phyloP scores from a whole-genome alignment of 1,140 invertebrate genomes.

The Lethocerus indicus region DNA sequence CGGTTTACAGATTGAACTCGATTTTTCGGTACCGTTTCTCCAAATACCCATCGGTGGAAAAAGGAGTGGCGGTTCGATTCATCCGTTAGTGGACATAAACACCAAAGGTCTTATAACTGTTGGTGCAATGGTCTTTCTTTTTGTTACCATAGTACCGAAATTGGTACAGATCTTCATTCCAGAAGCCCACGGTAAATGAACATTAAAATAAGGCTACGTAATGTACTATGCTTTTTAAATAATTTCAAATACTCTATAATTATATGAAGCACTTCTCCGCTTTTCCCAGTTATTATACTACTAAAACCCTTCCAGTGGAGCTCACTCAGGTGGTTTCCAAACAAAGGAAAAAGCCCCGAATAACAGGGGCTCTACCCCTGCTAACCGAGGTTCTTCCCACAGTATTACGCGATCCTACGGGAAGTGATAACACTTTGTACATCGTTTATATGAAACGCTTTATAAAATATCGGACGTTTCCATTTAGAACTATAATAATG shows the following conservation, averaged over 20 bases:
- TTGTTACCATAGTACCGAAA: conserved; percentile 9
- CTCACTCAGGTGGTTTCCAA: background rate
- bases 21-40: conserved; percentile 10
- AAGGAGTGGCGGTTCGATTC: background rate
- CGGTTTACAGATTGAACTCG: conserved; percentile 8
- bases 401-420: background rate
- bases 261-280: no score
- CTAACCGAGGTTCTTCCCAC: background rate
- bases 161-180: conserved; percentile 7
- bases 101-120: conserved; percentile 7
- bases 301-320: background rate
- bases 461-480: background rate
- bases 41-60: conserved; percentile 1
- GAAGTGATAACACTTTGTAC: background rate
- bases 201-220: background rate
- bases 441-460: background rate
- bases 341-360: background rate
- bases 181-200: conserved; percentile 5
- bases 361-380: background rate
- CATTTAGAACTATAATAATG: background rate
- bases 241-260: background rate
- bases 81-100: conserved; percentile 6
- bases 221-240: background rate
- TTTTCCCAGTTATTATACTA: background rate
- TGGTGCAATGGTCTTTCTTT: conserved; percentile 6